Evolutionary conservation across 1,140 invertebrate species (phyloP).

Genomic region (Dendroctonus ponderosae): DNA sequence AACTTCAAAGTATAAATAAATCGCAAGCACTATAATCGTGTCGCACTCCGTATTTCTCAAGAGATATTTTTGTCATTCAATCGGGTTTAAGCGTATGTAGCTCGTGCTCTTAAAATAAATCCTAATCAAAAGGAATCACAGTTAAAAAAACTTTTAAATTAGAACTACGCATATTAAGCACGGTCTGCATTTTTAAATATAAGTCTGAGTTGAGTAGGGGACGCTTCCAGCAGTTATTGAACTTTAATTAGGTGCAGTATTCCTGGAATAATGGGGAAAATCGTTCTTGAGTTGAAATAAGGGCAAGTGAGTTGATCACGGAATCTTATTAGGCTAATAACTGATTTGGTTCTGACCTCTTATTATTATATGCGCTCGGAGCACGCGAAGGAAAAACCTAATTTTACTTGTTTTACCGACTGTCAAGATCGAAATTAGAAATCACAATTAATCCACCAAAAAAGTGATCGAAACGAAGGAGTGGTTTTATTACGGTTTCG

Average conservation of each 20-base stretch:
- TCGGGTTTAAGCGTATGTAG: conserved; percentile 15
- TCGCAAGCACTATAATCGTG: background rate
- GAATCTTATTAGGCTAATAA: conserved; percentile 25
- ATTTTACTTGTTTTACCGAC: conserved; percentile 24
- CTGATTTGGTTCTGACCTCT: background rate
- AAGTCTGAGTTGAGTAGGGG: conserved; percentile 15
- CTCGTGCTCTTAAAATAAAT: conserved; percentile 28
- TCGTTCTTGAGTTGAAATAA: background rate
- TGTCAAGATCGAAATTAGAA: conserved; percentile 28
- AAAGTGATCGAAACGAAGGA: conserved; percentile 24
- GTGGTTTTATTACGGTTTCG: conserved; percentile 30
- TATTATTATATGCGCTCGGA: background rate
- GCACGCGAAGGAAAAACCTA: conserved; percentile 10
- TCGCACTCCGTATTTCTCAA: background rate
- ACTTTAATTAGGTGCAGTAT: conserved; percentile 36
- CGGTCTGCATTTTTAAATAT: conserved; percentile 27
- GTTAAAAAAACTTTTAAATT: conserved; percentile 28
- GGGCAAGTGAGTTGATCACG: conserved; percentile 4
- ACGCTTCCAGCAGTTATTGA: conserved; percentile 27
- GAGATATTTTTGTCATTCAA: conserved; percentile 28
- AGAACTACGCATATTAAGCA: conserved; percentile 20
- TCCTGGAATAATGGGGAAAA: too few relatives aligned
- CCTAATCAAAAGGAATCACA: conserved; percentile 29
- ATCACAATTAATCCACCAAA: conserved; percentile 24
- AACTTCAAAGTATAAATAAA: background rate